These are phyloP conservation scores for Coracopsis vasa DNA, from an alignment of 2,113 vertebrate genomes.

Conservation along the genomic window DNA sequence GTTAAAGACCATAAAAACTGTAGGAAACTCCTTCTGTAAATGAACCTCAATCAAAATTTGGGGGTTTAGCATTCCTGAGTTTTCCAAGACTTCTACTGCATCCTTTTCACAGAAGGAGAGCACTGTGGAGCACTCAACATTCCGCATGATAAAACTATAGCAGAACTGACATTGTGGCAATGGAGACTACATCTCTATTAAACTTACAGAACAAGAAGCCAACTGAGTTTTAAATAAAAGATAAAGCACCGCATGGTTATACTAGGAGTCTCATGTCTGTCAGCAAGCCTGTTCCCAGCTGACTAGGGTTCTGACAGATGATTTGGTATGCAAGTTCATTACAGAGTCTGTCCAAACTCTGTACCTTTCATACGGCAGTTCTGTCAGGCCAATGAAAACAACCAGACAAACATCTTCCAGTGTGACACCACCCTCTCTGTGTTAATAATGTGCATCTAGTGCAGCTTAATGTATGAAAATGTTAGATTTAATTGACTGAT, in stretches of 20 bases:
- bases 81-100: background rate
- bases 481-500: background rate
- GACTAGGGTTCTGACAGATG: background rate
- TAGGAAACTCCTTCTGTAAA: background rate
- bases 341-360: background rate
- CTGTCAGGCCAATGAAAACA: conserved; percentile 9
- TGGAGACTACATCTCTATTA: conserved; percentile 14
- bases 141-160: background rate
- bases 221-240: conserved; percentile 42
- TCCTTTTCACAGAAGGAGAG: background rate
- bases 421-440: background rate
- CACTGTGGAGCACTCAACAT: background rate
- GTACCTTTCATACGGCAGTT: background rate
- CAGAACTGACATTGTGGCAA: background rate
- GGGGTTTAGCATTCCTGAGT: background rate
- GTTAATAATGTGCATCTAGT: background rate
- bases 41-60: background rate
- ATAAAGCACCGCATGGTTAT: background rate
- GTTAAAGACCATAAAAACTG: background rate
- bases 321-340: background rate
- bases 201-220: conserved; percentile 10
- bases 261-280: background rate
- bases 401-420: background rate
- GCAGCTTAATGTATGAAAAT: background rate
- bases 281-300: conserved; percentile 1